Evolutionary conservation across 1,140 invertebrate genomes (phyloP).

Genomic region (Diplogasteroides magnus): DNA sequence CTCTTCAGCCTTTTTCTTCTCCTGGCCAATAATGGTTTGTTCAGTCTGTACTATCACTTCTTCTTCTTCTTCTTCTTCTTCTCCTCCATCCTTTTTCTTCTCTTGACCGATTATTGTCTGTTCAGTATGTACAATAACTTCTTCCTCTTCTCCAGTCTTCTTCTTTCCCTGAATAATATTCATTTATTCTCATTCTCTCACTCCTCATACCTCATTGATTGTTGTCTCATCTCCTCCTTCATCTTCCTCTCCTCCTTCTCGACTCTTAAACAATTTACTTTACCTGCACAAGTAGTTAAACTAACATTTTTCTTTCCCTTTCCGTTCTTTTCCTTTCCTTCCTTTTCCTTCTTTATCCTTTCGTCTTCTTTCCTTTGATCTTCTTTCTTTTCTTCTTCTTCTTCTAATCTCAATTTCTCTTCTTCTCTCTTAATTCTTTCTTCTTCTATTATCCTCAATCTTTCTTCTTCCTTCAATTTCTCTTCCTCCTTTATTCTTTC

Average conservation of each 20-base stretch:
- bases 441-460: background rate
- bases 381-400: background rate
- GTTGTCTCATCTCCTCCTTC: constrained; percentile 7
- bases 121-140: constrained; percentile 6
- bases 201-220: background rate
- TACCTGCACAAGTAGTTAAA: too few species aligned
- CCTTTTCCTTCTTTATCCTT: background rate
- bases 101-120: background rate
- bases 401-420: constrained; percentile 7
- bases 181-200: background rate
- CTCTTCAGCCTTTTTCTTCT: too few species aligned
- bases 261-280: constrained; percentile 3
- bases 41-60: constrained; percentile 2
- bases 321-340: background rate
- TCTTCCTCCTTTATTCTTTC: constrained; percentile 5
- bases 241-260: constrained; percentile 7
- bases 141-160: too few species aligned
- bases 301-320: too few species aligned
- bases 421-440: background rate
- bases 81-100: constrained; percentile 7
- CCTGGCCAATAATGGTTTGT: too few species aligned
- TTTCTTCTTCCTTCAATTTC: background rate
- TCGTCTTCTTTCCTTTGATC: background rate
- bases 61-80: constrained; percentile 7
- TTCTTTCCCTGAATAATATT: too few species aligned